Percentiles rank a stretch among this genome's conserved stretches.
These are phyloP conservation scores for Ptilodon capucinus DNA, from an alignment of 2,888 invertebrate genomes.

Conservation along the genomic window DNA sequence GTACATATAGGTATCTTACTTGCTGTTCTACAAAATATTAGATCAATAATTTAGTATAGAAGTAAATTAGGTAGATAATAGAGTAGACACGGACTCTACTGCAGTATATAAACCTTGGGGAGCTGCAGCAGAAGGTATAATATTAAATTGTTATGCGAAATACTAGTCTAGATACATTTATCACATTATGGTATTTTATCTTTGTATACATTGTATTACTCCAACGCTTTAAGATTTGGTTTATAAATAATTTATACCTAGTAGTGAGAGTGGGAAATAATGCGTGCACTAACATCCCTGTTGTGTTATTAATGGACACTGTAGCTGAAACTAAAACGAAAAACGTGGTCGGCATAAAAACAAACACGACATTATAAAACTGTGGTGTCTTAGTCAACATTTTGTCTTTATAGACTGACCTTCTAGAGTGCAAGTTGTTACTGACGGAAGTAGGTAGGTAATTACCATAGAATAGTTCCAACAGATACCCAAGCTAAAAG, in stretches of 20 bases:
- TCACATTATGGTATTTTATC: neutral
- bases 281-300: conserved; percentile 12
- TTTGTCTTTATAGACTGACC: neutral
- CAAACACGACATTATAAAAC: too few relatives aligned
- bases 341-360: conserved; percentile 12
- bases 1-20: too few relatives aligned
- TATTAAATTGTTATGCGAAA: too few relatives aligned
- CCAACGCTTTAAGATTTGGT: conserved; percentile 1
- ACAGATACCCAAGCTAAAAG: neutral
- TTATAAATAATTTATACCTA: conserved; percentile 15
- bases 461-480: neutral
- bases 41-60: too few relatives aligned
- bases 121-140: too few relatives aligned
- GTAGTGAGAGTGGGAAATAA: conserved; percentile 10
- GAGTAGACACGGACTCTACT: too few relatives aligned
- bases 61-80: too few relatives aligned
- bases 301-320: conserved; percentile 24
- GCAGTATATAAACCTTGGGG: too few relatives aligned
- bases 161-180: neutral
- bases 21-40: too few relatives aligned
- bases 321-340: conserved; percentile 30
- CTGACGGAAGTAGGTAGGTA: too few relatives aligned
- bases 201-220: too few relatives aligned
- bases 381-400: neutral
- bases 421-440: neutral